A percentile compares a stretch with the other conserved stretches of the same genome.
These are phyloP conservation scores for Sapajus apella DNA, from an alignment of 2,113 vertebrate species.

Conservation along the genomic window DNA sequence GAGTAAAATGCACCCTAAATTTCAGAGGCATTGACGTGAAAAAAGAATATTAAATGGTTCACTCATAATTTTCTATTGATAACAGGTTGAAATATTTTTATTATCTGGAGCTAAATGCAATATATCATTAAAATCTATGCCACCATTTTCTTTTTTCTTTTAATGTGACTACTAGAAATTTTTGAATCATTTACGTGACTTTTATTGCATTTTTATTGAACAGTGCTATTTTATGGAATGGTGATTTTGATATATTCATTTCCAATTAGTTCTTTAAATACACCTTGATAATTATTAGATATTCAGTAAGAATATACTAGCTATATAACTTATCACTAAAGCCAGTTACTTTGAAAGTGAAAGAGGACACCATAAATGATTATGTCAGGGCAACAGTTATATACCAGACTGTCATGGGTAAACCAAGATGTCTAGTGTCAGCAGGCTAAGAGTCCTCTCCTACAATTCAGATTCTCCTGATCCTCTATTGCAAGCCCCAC, in stretches of 20 bases:
- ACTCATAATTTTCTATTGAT: background rate
- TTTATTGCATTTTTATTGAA: background rate
- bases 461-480: background rate
- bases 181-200: background rate
- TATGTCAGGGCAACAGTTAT: background rate
- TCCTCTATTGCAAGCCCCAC: background rate
- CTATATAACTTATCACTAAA: background rate
- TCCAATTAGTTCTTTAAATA: background rate
- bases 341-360: background rate
- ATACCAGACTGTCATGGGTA: background rate
- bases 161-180: background rate
- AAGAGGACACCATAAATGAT: background rate
- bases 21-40: background rate
- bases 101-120: background rate
- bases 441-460: constrained; percentile 3
- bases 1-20: background rate
- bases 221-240: background rate
- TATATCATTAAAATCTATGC: constrained; percentile 6
- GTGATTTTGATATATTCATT: background rate
- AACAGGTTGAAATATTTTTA: background rate
- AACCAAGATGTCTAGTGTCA: background rate
- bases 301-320: background rate
- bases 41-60: background rate
- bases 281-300: background rate
- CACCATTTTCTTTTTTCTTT: background rate